phyloP scores from a whole-genome alignment of 2,797 vertebrate genomes.

The Amblyraja radiata region DNA sequence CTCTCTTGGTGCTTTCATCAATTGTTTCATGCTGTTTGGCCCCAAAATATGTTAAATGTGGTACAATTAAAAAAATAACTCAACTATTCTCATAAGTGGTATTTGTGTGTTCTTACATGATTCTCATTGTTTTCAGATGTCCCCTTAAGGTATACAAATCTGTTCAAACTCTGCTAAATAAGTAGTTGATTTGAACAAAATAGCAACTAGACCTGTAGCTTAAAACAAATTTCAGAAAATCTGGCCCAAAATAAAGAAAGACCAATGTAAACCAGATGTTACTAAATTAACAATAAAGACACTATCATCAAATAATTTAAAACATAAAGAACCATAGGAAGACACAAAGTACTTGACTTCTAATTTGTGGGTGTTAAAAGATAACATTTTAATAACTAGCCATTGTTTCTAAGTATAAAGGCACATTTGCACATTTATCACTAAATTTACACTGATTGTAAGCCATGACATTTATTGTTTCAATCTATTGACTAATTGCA shows the following conservation, averaged over 20 bases:
- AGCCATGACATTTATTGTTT: not conserved
- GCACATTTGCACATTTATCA: not conserved
- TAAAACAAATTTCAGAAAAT: slow-evolving; percentile 7
- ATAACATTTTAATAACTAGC: not conserved
- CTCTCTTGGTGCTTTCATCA: not conserved
- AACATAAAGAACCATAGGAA: not conserved
- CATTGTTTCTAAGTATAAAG: not conserved
- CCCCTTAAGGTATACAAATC: not conserved
- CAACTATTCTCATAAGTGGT: not conserved
- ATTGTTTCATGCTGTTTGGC: slow-evolving; percentile 9
- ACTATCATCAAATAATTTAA: slow-evolving; percentile 17
- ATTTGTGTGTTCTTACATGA: slow-evolving; percentile 20
- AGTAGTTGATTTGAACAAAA: slow-evolving; percentile 19
- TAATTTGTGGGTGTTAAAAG: not conserved
- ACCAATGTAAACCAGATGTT: slow-evolving; percentile 3
- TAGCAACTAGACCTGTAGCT: not conserved
- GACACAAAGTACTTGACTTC: not conserved
- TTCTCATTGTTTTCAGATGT: slow-evolving; percentile 10
- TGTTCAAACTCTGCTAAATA: not conserved
- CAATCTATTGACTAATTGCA: not conserved
- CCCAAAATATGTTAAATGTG: not conserved
- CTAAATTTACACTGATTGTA: not conserved
- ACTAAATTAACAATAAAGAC: slow-evolving; percentile 5
- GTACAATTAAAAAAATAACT: not conserved
- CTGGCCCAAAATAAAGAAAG: not conserved